These are phyloP conservation scores for Drosophila paulistorum DNA, from an alignment of 1,140 invertebrate species.

Conservation along the genomic window DNA sequence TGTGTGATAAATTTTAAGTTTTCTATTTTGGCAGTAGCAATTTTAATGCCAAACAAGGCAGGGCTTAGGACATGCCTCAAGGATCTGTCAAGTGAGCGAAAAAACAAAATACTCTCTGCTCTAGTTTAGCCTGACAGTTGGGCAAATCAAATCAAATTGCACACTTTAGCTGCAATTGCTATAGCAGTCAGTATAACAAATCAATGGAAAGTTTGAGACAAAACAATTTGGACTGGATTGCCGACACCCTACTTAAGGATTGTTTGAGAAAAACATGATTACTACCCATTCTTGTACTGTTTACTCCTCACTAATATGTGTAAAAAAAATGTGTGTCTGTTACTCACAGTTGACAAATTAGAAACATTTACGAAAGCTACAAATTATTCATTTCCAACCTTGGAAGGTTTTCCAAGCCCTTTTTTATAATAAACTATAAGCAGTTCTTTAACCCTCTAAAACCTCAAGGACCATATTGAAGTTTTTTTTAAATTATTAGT, in stretches of 20 bases:
- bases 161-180: slow-evolving; percentile 73
- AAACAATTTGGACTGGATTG: slow-evolving; percentile 34
- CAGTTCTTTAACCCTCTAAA: too few species aligned
- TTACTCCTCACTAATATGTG: too few species aligned
- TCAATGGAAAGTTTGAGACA: slow-evolving; percentile 41
- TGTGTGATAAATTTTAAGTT: slow-evolving; percentile 28
- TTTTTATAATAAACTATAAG: too few species aligned
- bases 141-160: slow-evolving; percentile 78
- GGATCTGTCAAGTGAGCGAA: slow-evolving; percentile 1
- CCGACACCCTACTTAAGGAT: slow-evolving; percentile 11
- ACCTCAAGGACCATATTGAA: too few species aligned
- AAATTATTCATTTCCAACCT: too few species aligned
- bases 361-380: too few species aligned
- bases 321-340: too few species aligned
- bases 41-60: slow-evolving; percentile 31
- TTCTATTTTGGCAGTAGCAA: slow-evolving; percentile 20
- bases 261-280: too few species aligned
- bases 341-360: too few species aligned
- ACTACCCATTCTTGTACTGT: too few species aligned
- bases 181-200: slow-evolving; percentile 59
- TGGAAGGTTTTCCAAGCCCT: too few species aligned
- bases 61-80: neutral
- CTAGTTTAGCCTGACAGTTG: slow-evolving; percentile 41
- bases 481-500: too few species aligned
- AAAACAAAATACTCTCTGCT: slow-evolving; percentile 13